Evolutionary conservation across 2,888 invertebrate genomes (phyloP), one percentile per base, ranked within the genome.

Genomic region (Ophion obscuratus): DNA sequence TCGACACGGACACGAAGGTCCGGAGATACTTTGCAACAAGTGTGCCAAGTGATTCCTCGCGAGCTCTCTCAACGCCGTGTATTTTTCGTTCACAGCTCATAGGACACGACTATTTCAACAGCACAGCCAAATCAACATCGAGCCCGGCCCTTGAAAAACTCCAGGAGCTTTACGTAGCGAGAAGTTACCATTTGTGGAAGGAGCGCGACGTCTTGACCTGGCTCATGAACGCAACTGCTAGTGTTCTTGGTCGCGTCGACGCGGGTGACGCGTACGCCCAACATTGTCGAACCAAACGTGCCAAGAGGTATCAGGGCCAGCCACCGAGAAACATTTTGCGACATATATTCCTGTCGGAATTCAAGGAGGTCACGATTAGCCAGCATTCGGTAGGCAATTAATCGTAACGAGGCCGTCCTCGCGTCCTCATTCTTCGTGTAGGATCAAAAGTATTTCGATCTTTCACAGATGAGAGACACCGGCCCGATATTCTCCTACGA

Each of bases 151-250:
- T 98, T 82, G 95, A 96, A 87, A 96, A 97, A 90, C 93, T 98
- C 74, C 95, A 97, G 85, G 95, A 95, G 61, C 94, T 98, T 87
- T 98, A 98, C 92, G 95, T 97, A 20, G 96, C 96, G 80, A 95
- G 98, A 71, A 96, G 96, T 88, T 96, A 96, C 92, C 96, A 97
- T 77, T 95, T 97, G 73, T 98, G 98, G 98, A 97, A 97, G 91
- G 97, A 97, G 89, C 94, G 96, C 24, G 96, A 96, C 85, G 95
- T 97, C 74, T 92, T 98, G 75, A 95, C 95, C 0, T 98, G 98
- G 97, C 93, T 98, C 83, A 97, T 98, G 92, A 95, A 94, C 79
- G 97, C 97, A 93, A 97, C 97, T 0, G 95, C 96, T 83, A 91
- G 93, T 31, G 96, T 96, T 9, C 91, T 97, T 68, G 95, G 96